Evolutionary conservation across 2,888 invertebrate genomes (phyloP), one percentile per base, ranked within the genome.

Genomic region (Glaucopsyche alexis): DNA sequence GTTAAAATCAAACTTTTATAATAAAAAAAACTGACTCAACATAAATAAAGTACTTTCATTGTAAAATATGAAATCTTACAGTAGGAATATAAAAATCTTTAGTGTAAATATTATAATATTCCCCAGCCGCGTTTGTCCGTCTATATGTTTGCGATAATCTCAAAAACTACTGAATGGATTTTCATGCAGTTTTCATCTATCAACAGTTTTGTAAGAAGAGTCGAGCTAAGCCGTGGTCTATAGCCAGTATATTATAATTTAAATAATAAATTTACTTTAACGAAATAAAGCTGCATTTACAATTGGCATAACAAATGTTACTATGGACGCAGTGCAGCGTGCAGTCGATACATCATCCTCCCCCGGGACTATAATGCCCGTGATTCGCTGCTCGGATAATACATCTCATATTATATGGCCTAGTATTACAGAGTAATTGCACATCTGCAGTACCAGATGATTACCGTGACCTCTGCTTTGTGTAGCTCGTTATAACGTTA

Each of bases 331-430:
- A 73, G 38, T 74, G 73, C 47, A 71, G 71, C 71, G 38, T 74
- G 73, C 47, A 71, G 71, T 72, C 72, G 52, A 76, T 76, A 74
- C 73, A 72, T 76, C 76, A 76, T 75, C 42, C 47, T 38, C 76
- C 74, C 73, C 16, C 71, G 76, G 73, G 74, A 74, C 71, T 55
- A 64, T 73, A 71, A 69, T 69, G 69, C 47, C 19, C 47, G 69
- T 69, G 69, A 69, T 69, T 74, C 74, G 71, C 72, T 71, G 66
- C 74, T 74, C 70, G 42, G 49, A 69, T 29, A 29, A 69, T 49
- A 69, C 49, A 69, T 69, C 69, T 47, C 29, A 49, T 69, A 47
- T 19, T 47, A 69, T n/a, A 40, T 7, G 19, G 16, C 42, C 45
- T 16, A 16, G 5, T 67, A 67, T 47, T 47, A 47, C 47, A n/a